phyloP scores from a whole-genome alignment of 2,113 vertebrate genomes.

The Elephas maximus region DNA sequence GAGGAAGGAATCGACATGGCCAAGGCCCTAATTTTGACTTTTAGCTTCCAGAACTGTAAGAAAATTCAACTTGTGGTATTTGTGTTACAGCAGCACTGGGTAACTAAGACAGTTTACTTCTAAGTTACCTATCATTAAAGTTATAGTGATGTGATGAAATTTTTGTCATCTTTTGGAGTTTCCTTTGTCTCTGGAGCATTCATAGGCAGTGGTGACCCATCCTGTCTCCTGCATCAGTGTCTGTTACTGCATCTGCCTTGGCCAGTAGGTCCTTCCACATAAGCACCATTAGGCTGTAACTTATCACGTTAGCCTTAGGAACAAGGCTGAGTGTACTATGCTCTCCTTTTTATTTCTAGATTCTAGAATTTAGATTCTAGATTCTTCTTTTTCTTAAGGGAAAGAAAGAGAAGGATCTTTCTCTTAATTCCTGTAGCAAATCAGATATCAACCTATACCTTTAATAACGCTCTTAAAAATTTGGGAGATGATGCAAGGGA shows the following conservation, averaged over 20 bases:
- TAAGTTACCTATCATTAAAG: background rate
- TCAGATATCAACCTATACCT: background rate
- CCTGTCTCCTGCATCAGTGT: background rate
- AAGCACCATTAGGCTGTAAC: background rate
- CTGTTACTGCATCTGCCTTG: background rate
- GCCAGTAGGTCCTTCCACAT: background rate
- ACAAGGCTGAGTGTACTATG: accelerated
- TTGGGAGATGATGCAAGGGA: background rate
- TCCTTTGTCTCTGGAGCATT: background rate
- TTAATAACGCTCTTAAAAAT: background rate
- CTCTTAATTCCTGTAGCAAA: background rate
- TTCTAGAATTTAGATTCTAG: too few species aligned
- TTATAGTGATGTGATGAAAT: background rate
- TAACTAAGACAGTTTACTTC: background rate
- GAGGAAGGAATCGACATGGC: too few species aligned
- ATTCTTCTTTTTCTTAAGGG: too few species aligned
- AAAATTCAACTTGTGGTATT: too few species aligned
- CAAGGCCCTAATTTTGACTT: too few species aligned
- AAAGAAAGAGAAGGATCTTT: background rate
- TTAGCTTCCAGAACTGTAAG: too few species aligned
- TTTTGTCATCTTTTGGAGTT: background rate
- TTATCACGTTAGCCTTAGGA: background rate
- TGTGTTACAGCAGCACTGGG: too few species aligned
- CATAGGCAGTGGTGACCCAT: background rate
- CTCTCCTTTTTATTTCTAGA: background rate